phyloP scores from a whole-genome alignment of 2,113 vertebrate genomes.

The Oceanodroma tethys region DNA sequence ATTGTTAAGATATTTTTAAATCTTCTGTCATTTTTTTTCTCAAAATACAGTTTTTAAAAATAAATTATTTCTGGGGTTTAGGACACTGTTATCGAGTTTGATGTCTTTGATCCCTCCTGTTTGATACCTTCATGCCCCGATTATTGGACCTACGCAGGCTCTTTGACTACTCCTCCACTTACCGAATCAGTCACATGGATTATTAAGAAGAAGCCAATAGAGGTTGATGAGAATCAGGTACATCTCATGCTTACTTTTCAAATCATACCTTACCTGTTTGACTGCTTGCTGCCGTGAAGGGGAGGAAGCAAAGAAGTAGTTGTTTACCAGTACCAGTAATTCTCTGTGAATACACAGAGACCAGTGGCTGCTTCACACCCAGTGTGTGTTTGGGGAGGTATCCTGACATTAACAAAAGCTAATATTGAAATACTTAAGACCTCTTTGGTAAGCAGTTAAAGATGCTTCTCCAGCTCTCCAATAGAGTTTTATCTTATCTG shows the following conservation, averaged over 20 bases:
- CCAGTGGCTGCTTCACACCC: not conserved
- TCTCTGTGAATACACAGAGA: not conserved
- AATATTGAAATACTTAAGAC: not conserved
- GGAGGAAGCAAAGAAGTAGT: not conserved
- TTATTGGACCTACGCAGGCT: conserved; percentile 95
- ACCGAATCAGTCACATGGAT: conserved; percentile 94
- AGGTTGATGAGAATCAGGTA: conserved; percentile 94
- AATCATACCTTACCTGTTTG: not conserved
- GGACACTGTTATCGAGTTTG: conserved; percentile 87
- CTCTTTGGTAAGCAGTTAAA: not conserved
- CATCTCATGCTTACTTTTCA: not conserved
- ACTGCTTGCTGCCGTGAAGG: not conserved
- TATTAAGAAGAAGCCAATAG: conserved; percentile 90
- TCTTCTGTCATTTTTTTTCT: not conserved
- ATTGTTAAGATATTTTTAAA: not conserved
- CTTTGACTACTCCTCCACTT: conserved; percentile 91
- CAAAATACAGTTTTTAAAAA: not conserved
- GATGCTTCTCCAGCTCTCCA: not conserved
- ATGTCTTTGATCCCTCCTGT: conserved; percentile 84
- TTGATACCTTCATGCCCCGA: conserved; percentile 84
- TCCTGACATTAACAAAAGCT: not conserved
- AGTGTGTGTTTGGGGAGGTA: not conserved
- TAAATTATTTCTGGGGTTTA: conserved; percentile 10
- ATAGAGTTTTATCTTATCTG: not conserved
- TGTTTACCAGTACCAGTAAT: not conserved